Base-by-base conservation (phyloP, 2,113 vertebrate species). In the Cyprinus carpio region DNA sequence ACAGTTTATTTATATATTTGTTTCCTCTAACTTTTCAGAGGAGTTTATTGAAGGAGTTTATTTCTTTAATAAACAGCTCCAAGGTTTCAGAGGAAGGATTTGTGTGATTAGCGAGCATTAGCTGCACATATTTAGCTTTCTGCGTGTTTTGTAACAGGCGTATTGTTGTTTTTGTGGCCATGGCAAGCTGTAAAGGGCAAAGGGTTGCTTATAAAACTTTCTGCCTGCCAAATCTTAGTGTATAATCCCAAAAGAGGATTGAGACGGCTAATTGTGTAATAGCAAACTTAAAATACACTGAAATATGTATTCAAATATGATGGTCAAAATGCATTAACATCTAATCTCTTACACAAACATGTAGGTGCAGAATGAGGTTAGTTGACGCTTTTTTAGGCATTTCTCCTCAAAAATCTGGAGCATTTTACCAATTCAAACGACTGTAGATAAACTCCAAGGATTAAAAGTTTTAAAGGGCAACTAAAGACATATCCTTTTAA, bases 181-280 rank as follows among this genome's bases (percentile, higher is more conserved):
- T 46, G 58, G 27, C 74, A 51, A 77, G 18, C 54, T 46, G 34
- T 18, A 49, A 76, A 65, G 56, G 40, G 37, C 58, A 29, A 46
- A 29, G 15, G 79, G 40, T n/a, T 29, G 51, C 79, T 81, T 81
- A n/a, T 27, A 81, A 46, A 81, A 81, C 60, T 18, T 81, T 49
- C 40, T 27, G 60, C 78, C 40, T 43, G 60, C 40, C 78, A 81
- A 60, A 46, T 49, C 29, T 84, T 89, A 75, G 81, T 81, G 83
- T 87, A 90, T 87, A 87, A 86, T 90, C 84, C 82, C 87, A 54
- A 54, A 75, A 69, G 77, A 83, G 87, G 56, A 87, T 87, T 87
- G 58, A 49, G 58, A 86, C 0, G 0, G 62, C 62, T 84, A 51
- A 84, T 77, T 81, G 43, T 81, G 60, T 31, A 81, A 69, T 13